Evolutionary conservation across 2,888 invertebrate species (phyloP).

Genomic region (Cheilosia impressa): DNA sequence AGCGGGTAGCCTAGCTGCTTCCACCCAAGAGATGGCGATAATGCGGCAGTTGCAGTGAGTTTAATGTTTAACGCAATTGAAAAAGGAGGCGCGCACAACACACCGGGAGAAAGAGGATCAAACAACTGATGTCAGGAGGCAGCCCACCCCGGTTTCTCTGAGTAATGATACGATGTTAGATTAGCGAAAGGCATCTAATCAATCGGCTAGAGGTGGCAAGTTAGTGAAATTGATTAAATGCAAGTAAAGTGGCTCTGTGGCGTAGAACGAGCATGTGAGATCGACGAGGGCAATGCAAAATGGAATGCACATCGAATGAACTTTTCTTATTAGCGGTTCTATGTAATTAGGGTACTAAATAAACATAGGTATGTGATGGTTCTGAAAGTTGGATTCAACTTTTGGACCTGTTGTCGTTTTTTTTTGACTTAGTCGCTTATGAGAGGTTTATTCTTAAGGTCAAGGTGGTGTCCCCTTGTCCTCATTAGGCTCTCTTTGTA

Average conservation of each 20-base stretch:
- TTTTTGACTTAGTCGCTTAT: no score
- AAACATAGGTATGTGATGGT: no score
- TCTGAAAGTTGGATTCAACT: no score
- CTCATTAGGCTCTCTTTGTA: neutral
- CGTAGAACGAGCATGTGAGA: neutral
- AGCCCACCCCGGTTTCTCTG: constrained; percentile 53
- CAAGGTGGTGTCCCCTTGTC: no score
- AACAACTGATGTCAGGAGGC: constrained; percentile 55
- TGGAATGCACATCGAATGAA: neutral
- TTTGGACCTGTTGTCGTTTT: no score
- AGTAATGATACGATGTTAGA: constrained; percentile 52
- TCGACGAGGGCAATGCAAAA: neutral
- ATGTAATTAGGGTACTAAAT: no score
- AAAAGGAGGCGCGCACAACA: constrained; percentile 23
- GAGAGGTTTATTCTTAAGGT: no score
- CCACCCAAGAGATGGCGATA: constrained; percentile 32
- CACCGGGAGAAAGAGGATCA: constrained; percentile 20
- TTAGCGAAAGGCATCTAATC: constrained; percentile 47
- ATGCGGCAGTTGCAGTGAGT: constrained; percentile 50
- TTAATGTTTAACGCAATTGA: constrained; percentile 37
- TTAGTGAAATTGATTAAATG: constrained; percentile 30
- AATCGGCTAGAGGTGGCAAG: constrained; percentile 40
- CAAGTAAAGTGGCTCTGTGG: constrained; percentile 5
- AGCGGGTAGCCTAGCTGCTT: constrained; percentile 2
- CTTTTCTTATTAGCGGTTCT: neutral